These are phyloP conservation scores for Stictonetta naevosa DNA, from an alignment of 2,113 vertebrate genomes.

Conservation along the genomic window DNA sequence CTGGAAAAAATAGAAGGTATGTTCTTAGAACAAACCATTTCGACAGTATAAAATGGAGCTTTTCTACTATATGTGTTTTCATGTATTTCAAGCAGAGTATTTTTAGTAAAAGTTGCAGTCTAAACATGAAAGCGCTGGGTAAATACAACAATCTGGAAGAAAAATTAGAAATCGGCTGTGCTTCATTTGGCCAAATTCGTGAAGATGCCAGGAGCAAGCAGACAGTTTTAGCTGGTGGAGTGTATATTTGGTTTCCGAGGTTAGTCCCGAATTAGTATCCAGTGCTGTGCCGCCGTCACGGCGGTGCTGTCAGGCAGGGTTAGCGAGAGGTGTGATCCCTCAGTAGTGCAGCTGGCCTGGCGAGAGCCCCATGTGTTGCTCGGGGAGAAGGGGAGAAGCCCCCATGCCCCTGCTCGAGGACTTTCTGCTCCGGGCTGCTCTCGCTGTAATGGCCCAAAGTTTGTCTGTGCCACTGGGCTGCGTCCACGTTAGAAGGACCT, in stretches of 20 bases:
- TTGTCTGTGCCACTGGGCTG: background rate
- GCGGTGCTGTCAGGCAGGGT: conserved; percentile 40
- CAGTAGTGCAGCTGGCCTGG: background rate
- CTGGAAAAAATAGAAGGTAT: background rate
- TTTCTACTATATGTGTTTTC: background rate
- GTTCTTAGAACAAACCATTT: background rate
- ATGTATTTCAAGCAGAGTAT: background rate
- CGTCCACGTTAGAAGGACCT: background rate
- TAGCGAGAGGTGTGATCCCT: conserved; percentile 40
- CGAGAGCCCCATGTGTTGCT: background rate
- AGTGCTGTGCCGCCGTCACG: background rate
- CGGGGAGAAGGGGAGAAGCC: background rate
- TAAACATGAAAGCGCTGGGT: background rate
- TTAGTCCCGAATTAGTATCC: conserved; percentile 31
- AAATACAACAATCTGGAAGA: background rate
- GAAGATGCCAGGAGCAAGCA: background rate
- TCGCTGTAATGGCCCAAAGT: background rate
- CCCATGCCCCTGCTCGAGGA: background rate
- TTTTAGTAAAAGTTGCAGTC: conserved; percentile 37
- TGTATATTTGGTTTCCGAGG: conserved; percentile 57
- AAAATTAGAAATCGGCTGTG: background rate
- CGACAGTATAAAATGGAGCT: background rate
- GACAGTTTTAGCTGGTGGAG: background rate
- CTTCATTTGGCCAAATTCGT: background rate
- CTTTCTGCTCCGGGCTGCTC: background rate